Conservation (phyloP, 2,888 invertebrate species). For the Trissoscelio sp. region DNA sequence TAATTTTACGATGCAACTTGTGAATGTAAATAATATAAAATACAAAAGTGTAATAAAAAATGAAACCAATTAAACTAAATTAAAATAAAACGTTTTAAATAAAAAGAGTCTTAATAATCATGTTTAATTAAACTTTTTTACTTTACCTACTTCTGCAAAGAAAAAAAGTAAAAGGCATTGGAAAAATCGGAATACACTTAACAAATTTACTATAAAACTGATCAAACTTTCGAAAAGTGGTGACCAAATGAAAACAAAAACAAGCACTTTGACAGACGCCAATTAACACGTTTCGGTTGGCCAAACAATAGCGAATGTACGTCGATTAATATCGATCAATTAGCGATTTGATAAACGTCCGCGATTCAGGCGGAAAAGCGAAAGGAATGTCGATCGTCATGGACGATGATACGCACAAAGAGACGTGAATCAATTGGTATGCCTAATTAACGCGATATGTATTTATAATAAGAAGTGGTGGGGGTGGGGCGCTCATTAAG, state of each 20-base stretch:
- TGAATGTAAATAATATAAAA: too few species aligned
- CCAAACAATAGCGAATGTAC: neutral
- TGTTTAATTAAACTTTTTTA: too few species aligned
- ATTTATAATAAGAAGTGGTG: conserved; percentile 38
- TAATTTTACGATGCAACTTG: too few species aligned
- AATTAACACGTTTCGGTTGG: conserved; percentile 8
- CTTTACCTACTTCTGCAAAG: too few species aligned
- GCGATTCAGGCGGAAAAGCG: conserved; percentile 20
- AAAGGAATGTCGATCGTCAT: conserved; percentile 16
- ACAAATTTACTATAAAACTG: too few species aligned
- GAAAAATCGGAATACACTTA: too few species aligned
- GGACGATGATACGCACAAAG: conserved; percentile 8
- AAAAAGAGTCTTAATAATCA: too few species aligned
- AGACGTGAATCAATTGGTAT: conserved; percentile 49
- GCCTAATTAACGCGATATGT: conserved; percentile 46
- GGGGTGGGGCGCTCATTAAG: conserved; percentile 43
- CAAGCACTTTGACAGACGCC: neutral
- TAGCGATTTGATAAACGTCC: neutral
- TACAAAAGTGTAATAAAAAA: too few species aligned
- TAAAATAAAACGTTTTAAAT: too few species aligned
- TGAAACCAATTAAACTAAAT: too few species aligned
- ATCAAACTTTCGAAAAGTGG: too few species aligned
- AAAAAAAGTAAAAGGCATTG: too few species aligned
- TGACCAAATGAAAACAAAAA: neutral
- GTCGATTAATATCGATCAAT: conserved; percentile 30